Conservation (phyloP, 2,888 invertebrate species). For the Danaus chrysippus region DNA sequence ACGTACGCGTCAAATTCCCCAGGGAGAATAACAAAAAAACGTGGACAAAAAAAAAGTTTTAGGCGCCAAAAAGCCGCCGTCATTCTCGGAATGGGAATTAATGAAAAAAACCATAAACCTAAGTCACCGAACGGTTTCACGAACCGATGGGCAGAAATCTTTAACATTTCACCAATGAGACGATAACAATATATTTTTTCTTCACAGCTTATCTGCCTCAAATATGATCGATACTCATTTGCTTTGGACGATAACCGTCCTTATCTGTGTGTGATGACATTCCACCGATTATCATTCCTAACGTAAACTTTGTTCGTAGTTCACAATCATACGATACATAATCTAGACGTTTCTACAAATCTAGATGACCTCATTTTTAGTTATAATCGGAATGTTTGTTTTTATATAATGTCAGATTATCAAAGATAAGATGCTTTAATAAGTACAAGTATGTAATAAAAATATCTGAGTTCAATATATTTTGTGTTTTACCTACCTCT, state of each 20-base stretch:
- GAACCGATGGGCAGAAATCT: slow-evolving; percentile 66
- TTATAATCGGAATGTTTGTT: too few relatives aligned
- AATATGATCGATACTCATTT: slow-evolving; percentile 35
- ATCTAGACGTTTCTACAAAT: too few relatives aligned
- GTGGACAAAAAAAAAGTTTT: slow-evolving; percentile 43
- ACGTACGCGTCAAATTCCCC: slow-evolving; percentile 49
- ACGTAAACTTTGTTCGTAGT: background rate
- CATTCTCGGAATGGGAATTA: slow-evolving; percentile 67
- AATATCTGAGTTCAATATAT: too few relatives aligned
- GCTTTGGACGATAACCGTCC: slow-evolving; percentile 28
- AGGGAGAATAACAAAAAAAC: slow-evolving; percentile 32
- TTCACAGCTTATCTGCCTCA: slow-evolving; percentile 31
- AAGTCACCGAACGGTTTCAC: slow-evolving; percentile 70
- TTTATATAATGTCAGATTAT: slow-evolving; percentile 1
- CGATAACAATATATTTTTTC: slow-evolving; percentile 47
- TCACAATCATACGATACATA: background rate
- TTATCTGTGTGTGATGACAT: slow-evolving; percentile 25
- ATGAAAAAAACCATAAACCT: slow-evolving; percentile 69
- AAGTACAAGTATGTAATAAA: background rate
- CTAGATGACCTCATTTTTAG: too few relatives aligned
- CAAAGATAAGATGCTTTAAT: too few relatives aligned
- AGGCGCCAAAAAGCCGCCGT: slow-evolving; percentile 73
- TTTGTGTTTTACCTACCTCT: too few relatives aligned
- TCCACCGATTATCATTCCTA: slow-evolving; percentile 19
- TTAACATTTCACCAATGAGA: slow-evolving; percentile 58